Base-by-base conservation (phyloP, 2,888 invertebrate genomes). In the Rhorus exstirpatorius region DNA sequence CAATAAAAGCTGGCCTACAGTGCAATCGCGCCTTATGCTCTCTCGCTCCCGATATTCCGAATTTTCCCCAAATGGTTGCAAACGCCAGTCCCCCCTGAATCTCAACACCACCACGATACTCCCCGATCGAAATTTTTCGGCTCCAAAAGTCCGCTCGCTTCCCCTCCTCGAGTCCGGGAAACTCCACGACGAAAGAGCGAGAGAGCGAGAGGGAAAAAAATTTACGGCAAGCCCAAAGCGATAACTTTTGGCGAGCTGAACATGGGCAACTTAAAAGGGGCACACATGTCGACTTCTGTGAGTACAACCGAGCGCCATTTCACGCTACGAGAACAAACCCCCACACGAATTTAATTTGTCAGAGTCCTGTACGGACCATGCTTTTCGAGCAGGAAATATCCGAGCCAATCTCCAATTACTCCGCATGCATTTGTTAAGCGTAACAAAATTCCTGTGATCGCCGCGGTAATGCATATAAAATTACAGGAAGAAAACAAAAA, bases 51-150 rank as follows among this genome's bases (percentile, higher is more conserved):
- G 88, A 90, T 89, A 90, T 90, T 91, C 86, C 89, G 90, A 90
- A 91, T 90, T 92, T 91, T 90, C 87, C 91, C 87, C 88, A 90
- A 92, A 91, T 91, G 92, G 89, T 87, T 84, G 87, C 86, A 87
- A 88, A 87, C 79, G 86, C 89, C 86, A 19, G 88, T 83, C 87
- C 86, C 88, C 88, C 76, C 82, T 41, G n/a, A n/a, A n/a, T 49
- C 55, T 77, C 71, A 83, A 83, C 81, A 84, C 82, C 78, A 80
- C 85, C 78, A 84, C 83, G 79, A 75, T 80, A 51, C 75, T 31
- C 74, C 67, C 72, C 75, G 55, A 19, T 38, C 51, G 17, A 74
- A 38, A 38, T 78, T 70, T 51, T 61, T 68, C 61, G 74, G 35
- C 31, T 31, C 70, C 51, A 31, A 46, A 60, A 6, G 55, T 41